Conservation (phyloP, 2,888 invertebrate species). For the Emmelina monodactyla region DNA sequence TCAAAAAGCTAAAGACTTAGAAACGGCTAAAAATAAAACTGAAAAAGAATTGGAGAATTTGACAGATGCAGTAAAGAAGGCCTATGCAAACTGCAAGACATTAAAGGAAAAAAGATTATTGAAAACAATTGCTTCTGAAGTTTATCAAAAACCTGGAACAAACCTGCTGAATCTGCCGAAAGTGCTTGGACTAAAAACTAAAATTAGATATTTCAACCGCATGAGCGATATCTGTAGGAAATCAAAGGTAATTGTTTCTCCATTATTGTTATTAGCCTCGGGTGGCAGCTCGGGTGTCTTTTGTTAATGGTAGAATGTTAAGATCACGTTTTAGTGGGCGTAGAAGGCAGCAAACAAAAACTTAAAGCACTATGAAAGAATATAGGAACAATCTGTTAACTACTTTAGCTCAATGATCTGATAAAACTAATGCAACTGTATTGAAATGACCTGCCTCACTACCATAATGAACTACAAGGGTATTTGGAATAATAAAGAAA, state of each 20-base stretch:
- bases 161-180: background rate
- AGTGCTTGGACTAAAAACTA: background rate
- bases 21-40: background rate
- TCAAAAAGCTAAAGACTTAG: background rate
- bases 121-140: background rate
- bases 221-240: background rate
- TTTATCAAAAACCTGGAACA: background rate
- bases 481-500: too few relatives aligned
- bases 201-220: background rate
- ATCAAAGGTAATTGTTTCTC: background rate
- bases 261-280: background rate
- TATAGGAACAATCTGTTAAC: too few relatives aligned
- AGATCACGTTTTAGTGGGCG: too few relatives aligned
- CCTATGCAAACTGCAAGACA: background rate
- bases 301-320: too few relatives aligned
- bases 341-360: too few relatives aligned
- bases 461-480: too few relatives aligned
- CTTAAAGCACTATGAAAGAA: too few relatives aligned
- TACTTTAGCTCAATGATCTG: too few relatives aligned
- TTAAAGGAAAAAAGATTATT: background rate
- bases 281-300: too few relatives aligned
- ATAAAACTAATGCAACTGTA: too few relatives aligned
- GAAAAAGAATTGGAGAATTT: background rate
- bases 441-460: too few relatives aligned
- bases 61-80: background rate